Base-by-base conservation (phyloP, 2,113 vertebrate species). In the Eonycteris spelaea region DNA sequence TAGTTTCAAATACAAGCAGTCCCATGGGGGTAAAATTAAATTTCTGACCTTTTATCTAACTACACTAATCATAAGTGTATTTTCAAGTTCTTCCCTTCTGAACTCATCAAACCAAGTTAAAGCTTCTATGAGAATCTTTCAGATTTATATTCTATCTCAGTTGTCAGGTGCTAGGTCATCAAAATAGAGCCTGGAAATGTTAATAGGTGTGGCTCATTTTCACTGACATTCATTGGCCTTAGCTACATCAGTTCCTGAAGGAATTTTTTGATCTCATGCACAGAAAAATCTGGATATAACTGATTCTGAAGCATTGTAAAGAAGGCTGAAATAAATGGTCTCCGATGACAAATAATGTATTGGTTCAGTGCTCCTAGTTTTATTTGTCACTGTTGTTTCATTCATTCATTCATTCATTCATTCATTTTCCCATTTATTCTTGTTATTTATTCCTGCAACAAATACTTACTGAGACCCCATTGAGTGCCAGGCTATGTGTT, bases 161-260 rank as follows among this genome's bases (percentile, higher is more conserved):
- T 90, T 95, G 6, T 77, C 61, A 70, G 18, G 68, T 70, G 19
- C 15, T 55, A 90, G 2, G 40, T 84, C 70, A 95, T 85, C 53
- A 95, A 90, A 89, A 78, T 15, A 78, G 28, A 92, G 48, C 82
- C 26, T 57, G 22, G 73, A 90, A 90, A 95, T 86, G 45, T 83
- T 92, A 91, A 73, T 68, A 86, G 7, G 48, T 89, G 73, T 96
- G 48, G 33, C 3, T 96, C 10, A 26, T 89, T 94, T 96, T 92
- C 63, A 51, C 28, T 89, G 90, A 51, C 4, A 78, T 94, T 90
- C 53, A 61, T 74, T 96, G 14, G 6, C 26, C 18, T 70, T 74
- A 77, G 51, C 22, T 70, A 78, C 28, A 80, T 67, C 18, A 88
- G 48, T 90, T 92, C 78, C 40, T 74, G 33, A 95, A 73, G 28